Evolutionary conservation across 2,888 invertebrate species (phyloP).

Genomic region (Stenoptilia bipunctidactyla): DNA sequence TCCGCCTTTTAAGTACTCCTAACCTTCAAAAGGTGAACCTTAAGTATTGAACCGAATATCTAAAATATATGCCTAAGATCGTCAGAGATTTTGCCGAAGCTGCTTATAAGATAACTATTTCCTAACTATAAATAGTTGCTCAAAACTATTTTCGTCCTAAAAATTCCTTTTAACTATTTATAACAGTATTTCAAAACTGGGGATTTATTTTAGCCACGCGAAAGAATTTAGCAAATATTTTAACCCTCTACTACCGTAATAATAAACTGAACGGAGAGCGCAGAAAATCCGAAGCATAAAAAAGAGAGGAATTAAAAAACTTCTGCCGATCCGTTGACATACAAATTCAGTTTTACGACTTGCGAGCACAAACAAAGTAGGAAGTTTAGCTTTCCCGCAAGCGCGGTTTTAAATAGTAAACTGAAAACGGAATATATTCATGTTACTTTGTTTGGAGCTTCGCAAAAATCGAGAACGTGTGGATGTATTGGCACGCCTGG

Average conservation of each 20-base stretch:
- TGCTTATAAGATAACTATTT: too few relatives aligned
- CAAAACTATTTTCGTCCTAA: neutral
- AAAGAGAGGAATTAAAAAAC: slow-evolving; percentile 41
- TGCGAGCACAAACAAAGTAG: slow-evolving; percentile 23
- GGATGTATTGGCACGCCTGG: too few relatives aligned
- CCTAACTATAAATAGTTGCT: too few relatives aligned
- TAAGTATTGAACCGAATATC: too few relatives aligned
- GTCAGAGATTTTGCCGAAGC: too few relatives aligned
- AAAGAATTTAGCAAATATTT: slow-evolving; percentile 2
- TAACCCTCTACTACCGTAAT: slow-evolving; percentile 2
- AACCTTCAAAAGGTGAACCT: too few relatives aligned
- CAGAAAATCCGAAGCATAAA: slow-evolving; percentile 28
- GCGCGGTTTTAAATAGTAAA: slow-evolving; percentile 17
- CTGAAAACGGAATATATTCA: slow-evolving; percentile 12
- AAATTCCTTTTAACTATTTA: neutral
- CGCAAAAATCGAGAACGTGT: too few relatives aligned
- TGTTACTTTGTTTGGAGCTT: too few relatives aligned
- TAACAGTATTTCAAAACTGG: neutral
- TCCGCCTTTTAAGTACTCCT: too few relatives aligned
- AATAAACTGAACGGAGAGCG: slow-evolving; percentile 18
- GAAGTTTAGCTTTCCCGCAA: slow-evolving; percentile 5
- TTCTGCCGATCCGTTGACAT: slow-evolving; percentile 37
- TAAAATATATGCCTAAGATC: too few relatives aligned
- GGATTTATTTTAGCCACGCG: neutral
- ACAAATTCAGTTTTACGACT: slow-evolving; percentile 44